These are phyloP conservation scores for Acanthurus lineatus DNA, from an alignment of 2,797 vertebrate genomes.

Conservation along the genomic window DNA sequence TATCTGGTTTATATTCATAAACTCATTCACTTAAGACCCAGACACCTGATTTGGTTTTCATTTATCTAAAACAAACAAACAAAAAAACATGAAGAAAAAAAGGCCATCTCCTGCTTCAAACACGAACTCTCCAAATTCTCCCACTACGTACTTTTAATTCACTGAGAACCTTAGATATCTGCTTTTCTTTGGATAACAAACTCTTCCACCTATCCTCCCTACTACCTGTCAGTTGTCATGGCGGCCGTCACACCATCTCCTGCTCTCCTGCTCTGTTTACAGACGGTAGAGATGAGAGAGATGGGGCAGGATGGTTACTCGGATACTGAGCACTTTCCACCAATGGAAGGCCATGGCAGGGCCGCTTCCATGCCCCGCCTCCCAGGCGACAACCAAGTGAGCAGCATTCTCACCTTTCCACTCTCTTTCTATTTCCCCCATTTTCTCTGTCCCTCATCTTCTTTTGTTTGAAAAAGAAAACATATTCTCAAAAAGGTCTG, in stretches of 20 bases:
- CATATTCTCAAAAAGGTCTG: conserved; percentile 53
- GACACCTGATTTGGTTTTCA: conserved; percentile 8
- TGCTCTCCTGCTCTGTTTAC: conserved; percentile 88
- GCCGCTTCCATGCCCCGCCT: conserved; percentile 98
- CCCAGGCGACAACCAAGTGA: conserved; percentile 98
- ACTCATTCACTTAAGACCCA: conserved; percentile 7
- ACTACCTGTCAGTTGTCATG: conserved; percentile 68
- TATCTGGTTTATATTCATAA: conserved; percentile 10
- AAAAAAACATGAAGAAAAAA: neutral
- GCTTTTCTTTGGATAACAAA: conserved; percentile 61
- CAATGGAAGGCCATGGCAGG: conserved; percentile 95
- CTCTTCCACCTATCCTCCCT: conserved; percentile 52
- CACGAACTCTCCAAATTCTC: conserved; percentile 49
- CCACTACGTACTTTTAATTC: conserved; percentile 28
- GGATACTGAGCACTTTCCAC: conserved; percentile 94
- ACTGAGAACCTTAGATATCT: conserved; percentile 54
- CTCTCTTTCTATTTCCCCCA: conserved; percentile 60
- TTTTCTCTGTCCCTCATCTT: conserved; percentile 48
- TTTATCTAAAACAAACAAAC: conserved; percentile 34
- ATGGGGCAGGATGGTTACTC: conserved; percentile 95
- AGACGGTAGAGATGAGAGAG: conserved; percentile 98
- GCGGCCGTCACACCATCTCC: conserved; percentile 83
- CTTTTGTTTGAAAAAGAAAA: conserved; percentile 44
- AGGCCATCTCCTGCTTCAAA: conserved; percentile 3
- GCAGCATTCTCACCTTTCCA: conserved; percentile 88